A percentile compares a stretch with the other conserved stretches of the same genome.
Conservation (phyloP, 2,113 vertebrate species). For the Hyperopisus bebe region DNA sequence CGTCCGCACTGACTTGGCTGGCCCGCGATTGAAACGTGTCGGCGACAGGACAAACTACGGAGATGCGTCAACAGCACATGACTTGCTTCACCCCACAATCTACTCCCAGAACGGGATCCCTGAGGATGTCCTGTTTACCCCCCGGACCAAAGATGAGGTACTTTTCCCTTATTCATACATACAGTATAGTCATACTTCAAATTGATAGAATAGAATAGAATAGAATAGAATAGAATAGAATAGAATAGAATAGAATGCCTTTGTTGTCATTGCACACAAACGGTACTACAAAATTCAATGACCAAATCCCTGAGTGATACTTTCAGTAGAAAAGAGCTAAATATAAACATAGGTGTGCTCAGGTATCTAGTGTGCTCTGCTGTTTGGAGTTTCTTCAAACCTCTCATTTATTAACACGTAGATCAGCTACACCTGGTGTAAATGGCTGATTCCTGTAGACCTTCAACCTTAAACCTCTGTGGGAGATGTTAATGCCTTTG, state of each 20-base stretch:
- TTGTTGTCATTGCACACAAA: not conserved
- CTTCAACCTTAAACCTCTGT: too few relatives aligned
- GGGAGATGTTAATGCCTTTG: not conserved
- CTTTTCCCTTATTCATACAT: not conserved
- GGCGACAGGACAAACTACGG: conserved; percentile 74
- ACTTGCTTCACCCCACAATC: conserved; percentile 66
- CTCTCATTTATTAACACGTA: not conserved
- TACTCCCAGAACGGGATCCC: conserved; percentile 62
- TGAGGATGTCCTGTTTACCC: conserved; percentile 64
- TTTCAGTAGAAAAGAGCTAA: not conserved
- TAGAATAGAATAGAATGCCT: not conserved
- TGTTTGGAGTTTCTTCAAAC: not conserved
- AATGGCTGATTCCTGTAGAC: not conserved
- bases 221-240: not conserved
- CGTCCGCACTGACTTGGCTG: conserved; percentile 65
- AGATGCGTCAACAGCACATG: conserved; percentile 53
- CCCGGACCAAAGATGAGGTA: conserved; percentile 75
- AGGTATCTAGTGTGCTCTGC: not conserved
- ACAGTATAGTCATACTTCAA: not conserved
- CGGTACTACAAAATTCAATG: not conserved
- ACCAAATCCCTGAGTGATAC: not conserved
- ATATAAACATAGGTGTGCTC: not conserved
- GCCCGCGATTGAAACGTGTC: conserved; percentile 60
- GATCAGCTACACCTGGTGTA: not conserved
- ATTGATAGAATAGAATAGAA: not conserved